Evolutionary conservation across 2,797 vertebrate genomes (phyloP).

Genomic region (Zalophus californianus): DNA sequence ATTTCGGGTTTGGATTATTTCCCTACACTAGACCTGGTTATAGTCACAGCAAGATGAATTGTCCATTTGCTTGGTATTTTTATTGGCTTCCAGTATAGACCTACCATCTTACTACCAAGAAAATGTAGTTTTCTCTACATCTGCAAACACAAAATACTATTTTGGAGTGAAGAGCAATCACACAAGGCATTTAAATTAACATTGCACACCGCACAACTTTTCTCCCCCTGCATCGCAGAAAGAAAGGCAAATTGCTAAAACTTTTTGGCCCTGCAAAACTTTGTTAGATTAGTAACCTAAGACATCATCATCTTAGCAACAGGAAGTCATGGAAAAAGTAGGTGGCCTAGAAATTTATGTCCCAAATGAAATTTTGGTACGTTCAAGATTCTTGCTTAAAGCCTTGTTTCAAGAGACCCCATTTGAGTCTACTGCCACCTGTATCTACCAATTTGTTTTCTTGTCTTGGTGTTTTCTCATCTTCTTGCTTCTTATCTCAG

Average conservation of each 20-base stretch:
- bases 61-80: not conserved
- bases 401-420: not conserved
- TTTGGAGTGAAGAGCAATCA: slow-evolving; percentile 5
- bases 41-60: slow-evolving; percentile 45
- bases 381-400: slow-evolving; percentile 52
- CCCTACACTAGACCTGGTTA: not conserved
- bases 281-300: slow-evolving; percentile 59
- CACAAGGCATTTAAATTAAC: not conserved
- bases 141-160: slow-evolving; percentile 30
- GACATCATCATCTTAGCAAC: slow-evolving; percentile 42
- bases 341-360: slow-evolving; percentile 39
- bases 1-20: slow-evolving; percentile 39
- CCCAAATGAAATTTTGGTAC: slow-evolving; percentile 44
- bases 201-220: not conserved
- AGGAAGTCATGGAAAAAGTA: slow-evolving; percentile 52
- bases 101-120: not conserved
- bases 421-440: not conserved
- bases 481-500: slow-evolving; percentile 34
- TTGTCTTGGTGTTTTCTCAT: slow-evolving; percentile 31
- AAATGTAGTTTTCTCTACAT: slow-evolving; percentile 5
- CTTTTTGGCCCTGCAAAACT: slow-evolving; percentile 32
- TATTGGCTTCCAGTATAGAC: not conserved
- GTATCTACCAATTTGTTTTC: not conserved
- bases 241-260: slow-evolving; percentile 54
- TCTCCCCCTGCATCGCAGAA: not conserved